Base-by-base conservation (phyloP, 2,113 vertebrate genomes). In the Seriola aureovittata region DNA sequence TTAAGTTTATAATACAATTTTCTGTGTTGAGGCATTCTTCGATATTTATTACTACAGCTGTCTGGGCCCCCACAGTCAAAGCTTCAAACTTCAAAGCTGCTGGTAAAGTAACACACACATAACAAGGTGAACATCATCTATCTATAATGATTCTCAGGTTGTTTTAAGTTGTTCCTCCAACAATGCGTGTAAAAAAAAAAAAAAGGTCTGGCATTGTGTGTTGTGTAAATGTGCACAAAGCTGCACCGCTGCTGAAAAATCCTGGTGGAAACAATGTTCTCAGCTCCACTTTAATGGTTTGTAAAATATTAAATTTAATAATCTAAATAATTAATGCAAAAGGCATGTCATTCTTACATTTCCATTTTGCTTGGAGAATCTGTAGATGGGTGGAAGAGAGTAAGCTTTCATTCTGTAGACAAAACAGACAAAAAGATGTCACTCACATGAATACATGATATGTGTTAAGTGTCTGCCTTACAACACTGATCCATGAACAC, bases 291-390 rank as follows among this genome's bases (percentile, higher is more conserved):
- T n/a, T 11, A 55, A n/a, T 5, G 25, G 11, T 32, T 59, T 59
- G 25, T 59, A 34, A 58, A 29, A 29, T 3, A 58, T 25, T 11
- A 2, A 5, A 58, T 58, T 29, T 5, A 50, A 59, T 36, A 8
- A 44, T 68, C 0, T 57, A 42, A 71, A 55, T 50, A 36, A 25
- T 29, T 10, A 3, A 42, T 25, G 25, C 8, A 34, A 57, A 80
- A 1, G 2, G 21, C 52, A 9, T 34, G 4, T 0, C 34, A 77
- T 93, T 96, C 97, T 98, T 96, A 99, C 98, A 32, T 96, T 97
- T 92, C 95, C 97, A 87, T 96, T 98, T 82, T 95, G 96, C 84
- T 96, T 98, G 69, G 93, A 94, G 84, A 93, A 96, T 96, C 96
- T 96, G 84, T 94, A 95, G 89, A 97, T 93, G 0, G 97, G 97